Base-by-base conservation (phyloP, 1,140 invertebrate species). In the Pinna nobilis region DNA sequence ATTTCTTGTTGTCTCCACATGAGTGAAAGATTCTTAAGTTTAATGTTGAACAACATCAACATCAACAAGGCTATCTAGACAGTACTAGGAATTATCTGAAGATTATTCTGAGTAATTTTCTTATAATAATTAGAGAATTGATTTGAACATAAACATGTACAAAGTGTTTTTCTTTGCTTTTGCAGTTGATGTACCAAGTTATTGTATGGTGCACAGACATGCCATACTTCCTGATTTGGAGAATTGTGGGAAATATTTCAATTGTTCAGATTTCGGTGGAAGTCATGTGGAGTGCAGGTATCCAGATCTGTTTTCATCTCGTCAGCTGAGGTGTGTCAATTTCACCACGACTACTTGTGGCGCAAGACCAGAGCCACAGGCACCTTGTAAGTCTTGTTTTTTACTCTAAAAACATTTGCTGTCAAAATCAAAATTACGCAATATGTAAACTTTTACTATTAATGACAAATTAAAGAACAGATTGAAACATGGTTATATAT, bases 341-440 rank as follows among this genome's bases (percentile, higher is more conserved):
- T 79, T 79, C 59, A 41, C 61, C n/a, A 25, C 53, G n/a, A 69
- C 74, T 7, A 55, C 66, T 28, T 79, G 78, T 70, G 74, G 66
- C 37, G 11, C 33, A 2, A 44, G 71, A 44, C 49, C 63, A 23
- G 74, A 79, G 70, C 74, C 78, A 28, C 78, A 79, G 49, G 64
- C 70, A 39, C 78, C 70, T 11, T 77, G 74, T 79, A 74, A 60
- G 77, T 51, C 61, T 35, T 9, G 3, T 18, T 32, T 37, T 32
- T 33, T 63, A 25, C 4, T 18, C 55, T 33, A 30, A 59, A 33
- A 59, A 59, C 23, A n/a, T 59, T 30, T 59, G 55, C 30, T 33
- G 30, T 33, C 9, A 13, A 15, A 33, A 33, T 35, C 30, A n/a
- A n/a, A n/a, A n/a, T n/a, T n/a, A n/a, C n/a, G n/a, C n/a, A n/a